Base-by-base conservation (phyloP, 2,888 invertebrate species). In the Amphimallon solstitiale region DNA sequence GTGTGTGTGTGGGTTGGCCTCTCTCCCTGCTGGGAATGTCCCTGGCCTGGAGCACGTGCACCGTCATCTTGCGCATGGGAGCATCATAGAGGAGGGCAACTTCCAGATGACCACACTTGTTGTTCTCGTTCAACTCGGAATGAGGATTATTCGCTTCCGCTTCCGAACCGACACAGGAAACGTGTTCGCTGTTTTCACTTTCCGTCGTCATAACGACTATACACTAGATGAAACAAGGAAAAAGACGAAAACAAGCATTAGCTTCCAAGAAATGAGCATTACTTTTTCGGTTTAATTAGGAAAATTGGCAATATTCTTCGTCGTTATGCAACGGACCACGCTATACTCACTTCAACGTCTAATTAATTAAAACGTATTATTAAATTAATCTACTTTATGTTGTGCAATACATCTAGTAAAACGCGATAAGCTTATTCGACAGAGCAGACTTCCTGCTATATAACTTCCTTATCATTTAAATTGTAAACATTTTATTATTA, bases 1-100 rank as follows among this genome's bases (percentile, higher is more conserved):
- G 89, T 12, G 89, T 88, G 78, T 90, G 88, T 73, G 88, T 88
- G 78, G 88, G 86, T 82, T 91, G 87, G 72, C 90, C 86, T 76
- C 88, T 81, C 82, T 90, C 85, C 80, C 89, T 86, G 73, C 90
- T 87, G 67, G 93, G 91, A 74, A 97, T 86, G 52, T 92, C 90
- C 54, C 92, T 87, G 0, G 94, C 96, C 82, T 96, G 95, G 70
- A 96, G 86, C 61, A 97, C 91, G 76, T 95, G 94, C 19, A 97
- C 92, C 46, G 94, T 94, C 93, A 97, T 95, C 83, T 93, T 93
- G 67, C 94, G 88, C 84, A 94, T 93, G 5, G 94, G 93, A 10
- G 94, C 93, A 80, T 96, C 95, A 80, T 96, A 97, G 34, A 93
- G 85, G 77, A 97, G 87, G 5, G 95, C 93, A 68, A 96, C 89